These are phyloP conservation scores for Phataginus tetradactyla DNA, from an alignment of 2,797 vertebrate genomes.

Conservation along the genomic window DNA sequence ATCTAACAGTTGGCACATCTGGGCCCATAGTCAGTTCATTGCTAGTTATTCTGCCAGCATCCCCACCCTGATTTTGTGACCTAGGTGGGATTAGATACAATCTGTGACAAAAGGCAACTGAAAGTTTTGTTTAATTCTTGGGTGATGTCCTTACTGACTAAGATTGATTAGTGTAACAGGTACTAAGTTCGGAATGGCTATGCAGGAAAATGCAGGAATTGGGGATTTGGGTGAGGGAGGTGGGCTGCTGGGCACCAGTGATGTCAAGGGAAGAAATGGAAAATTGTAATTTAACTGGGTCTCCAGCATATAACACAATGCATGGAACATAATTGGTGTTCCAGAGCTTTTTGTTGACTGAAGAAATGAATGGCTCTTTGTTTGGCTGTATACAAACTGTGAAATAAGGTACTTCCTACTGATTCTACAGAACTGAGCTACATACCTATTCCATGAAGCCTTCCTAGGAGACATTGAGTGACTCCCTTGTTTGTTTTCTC, in stretches of 20 bases:
- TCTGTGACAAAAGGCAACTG: neutral
- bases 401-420: conserved; percentile 24
- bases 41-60: neutral
- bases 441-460: neutral
- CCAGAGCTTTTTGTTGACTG: conserved; percentile 7
- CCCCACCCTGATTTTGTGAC: neutral
- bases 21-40: neutral
- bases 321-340: neutral
- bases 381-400: neutral
- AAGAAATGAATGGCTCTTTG: conserved; percentile 25
- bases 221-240: neutral
- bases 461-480: conserved; percentile 22
- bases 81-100: neutral
- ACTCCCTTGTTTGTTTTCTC: neutral
- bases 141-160: neutral
- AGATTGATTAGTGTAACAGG: neutral
- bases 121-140: conserved; percentile 33
- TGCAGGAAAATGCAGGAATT: neutral
- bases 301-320: neutral
- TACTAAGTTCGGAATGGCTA: conserved; percentile 32
- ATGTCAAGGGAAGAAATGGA: neutral
- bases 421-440: conserved; percentile 11
- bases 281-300: conserved; percentile 43
- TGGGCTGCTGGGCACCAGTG: neutral
- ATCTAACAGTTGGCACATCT: neutral